Evolutionary conservation across 2,797 vertebrate genomes (phyloP).

Genomic region (Clarias pachynema): DNA sequence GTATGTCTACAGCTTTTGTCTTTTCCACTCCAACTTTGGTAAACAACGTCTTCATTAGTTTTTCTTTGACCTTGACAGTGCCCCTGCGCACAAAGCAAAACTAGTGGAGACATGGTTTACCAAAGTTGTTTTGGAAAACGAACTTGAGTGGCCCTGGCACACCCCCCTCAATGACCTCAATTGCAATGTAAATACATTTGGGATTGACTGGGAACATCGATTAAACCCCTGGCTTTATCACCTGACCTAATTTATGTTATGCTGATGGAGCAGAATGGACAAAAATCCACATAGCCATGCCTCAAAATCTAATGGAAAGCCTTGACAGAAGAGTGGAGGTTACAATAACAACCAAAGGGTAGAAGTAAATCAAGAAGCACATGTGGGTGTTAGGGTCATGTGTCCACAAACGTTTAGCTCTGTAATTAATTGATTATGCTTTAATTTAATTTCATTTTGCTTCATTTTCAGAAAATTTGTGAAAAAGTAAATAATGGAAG

Average conservation of each 20-base stretch:
- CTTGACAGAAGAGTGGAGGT: neutral
- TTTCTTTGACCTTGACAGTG: neutral
- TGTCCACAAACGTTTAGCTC: neutral
- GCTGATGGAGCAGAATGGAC: neutral
- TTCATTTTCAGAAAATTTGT: neutral
- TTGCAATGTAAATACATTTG: neutral
- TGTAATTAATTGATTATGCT: neutral
- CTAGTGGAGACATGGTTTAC: neutral
- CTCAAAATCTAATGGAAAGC: neutral
- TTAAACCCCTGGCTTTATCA: too few relatives aligned
- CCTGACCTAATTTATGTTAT: neutral
- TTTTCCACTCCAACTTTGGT: neutral
- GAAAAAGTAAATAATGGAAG: neutral
- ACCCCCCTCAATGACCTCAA: neutral
- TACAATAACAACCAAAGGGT: neutral
- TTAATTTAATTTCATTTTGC: neutral
- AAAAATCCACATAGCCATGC: neutral
- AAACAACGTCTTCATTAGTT: neutral
- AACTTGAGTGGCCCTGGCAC: neutral
- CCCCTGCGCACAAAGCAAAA: neutral
- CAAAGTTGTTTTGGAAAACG: neutral
- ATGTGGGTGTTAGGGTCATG: neutral
- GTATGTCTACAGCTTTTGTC: neutral
- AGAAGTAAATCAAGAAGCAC: too few relatives aligned
- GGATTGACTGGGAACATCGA: neutral